Evolutionary conservation across 1,140 invertebrate genomes (phyloP), one percentile per base, ranked within the genome.

Genomic region (Pseudomyrmex cubaensis): DNA sequence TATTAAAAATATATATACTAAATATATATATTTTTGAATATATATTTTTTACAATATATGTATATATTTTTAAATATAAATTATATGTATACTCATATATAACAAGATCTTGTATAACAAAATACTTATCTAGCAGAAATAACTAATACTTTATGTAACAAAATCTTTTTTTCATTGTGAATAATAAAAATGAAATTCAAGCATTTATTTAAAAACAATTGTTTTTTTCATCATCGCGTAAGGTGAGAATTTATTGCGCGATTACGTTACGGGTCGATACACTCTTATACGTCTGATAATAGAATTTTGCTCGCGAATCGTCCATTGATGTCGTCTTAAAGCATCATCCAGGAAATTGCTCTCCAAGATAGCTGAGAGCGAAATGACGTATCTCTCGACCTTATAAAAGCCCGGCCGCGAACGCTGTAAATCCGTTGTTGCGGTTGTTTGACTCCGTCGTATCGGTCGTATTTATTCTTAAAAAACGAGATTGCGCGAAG

Each of bases 401-500:
- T 22, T 57, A 56, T 46, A 78, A 20, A 78, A 57, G 15, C 54
- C 56, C n/a, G 44, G 25, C 3, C 25, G 25, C 66, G 66, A 66
- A 80, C 66, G 66, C 54, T 35, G 76, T 72, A 80, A 80, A 80
- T 70, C 76, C 76, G 66, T 72, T 66, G 64, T 35, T 48, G 64
- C 15, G 76, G 64, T 57, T 78, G 66, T 54, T 80, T 80, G 59
- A 70, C 76, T 59, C 70, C 76, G 54, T 70, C n/a, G 54, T 80
- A 80, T 80, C 66, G 66, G 54, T 20, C 76, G 76, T 80, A 80
- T 80, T 80, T 80, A 72, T 80, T 80, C 76, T 80, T 80, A 80
- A 80, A 20, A 80, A 80, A 80, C 66, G 76, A 78, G 76, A 80
- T 80, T 80, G 72, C 76, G 61, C 76, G 66, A 59, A 54, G 44